Conservation (phyloP, 2,797 vertebrate species). For the Myripristis jacobus region DNA sequence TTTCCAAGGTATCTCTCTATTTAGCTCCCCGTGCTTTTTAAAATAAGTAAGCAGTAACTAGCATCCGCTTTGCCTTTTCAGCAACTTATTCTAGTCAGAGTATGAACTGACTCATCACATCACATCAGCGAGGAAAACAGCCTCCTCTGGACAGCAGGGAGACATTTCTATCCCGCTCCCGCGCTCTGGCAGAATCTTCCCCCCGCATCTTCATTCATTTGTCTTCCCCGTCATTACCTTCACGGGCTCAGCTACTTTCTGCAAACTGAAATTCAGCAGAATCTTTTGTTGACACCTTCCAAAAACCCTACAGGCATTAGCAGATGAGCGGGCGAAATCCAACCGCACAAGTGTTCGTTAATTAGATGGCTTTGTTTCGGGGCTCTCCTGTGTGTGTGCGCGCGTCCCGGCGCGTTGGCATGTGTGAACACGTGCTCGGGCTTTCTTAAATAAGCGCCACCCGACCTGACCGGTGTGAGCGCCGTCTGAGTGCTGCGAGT, state of each 20-base stretch:
- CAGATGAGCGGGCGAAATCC: not conserved
- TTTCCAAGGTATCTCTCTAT: not conserved
- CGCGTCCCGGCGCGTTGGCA: not conserved
- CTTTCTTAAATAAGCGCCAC: slow-evolving; percentile 14
- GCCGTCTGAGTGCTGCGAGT: slow-evolving; percentile 14
- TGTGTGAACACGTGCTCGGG: not conserved
- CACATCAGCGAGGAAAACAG: slow-evolving; percentile 23
- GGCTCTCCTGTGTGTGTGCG: slow-evolving; percentile 1
- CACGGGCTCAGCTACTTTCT: slow-evolving; percentile 50
- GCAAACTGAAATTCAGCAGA: slow-evolving; percentile 52
- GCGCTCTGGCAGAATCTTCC: not conserved
- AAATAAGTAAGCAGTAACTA: slow-evolving; percentile 20
- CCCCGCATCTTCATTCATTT: slow-evolving; percentile 16
- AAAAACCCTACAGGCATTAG: slow-evolving; percentile 49
- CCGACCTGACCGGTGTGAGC: slow-evolving; percentile 14
- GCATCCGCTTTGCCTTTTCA: slow-evolving; percentile 35
- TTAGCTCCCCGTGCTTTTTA: slow-evolving; percentile 28
- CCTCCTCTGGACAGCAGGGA: slow-evolving; percentile 6
- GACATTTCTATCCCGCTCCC: not conserved
- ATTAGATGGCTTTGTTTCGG: slow-evolving; percentile 41
- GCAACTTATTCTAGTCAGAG: slow-evolving; percentile 5
- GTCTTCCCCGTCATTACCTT: slow-evolving; percentile 45
- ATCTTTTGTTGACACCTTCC: slow-evolving; percentile 56
- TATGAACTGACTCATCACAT: slow-evolving; percentile 27
- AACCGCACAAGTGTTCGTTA: slow-evolving; percentile 31